Percentiles rank a stretch among this genome's conserved stretches.
Conservation (phyloP, 2,888 invertebrate species). For the Agonopterix subpropinquella region DNA sequence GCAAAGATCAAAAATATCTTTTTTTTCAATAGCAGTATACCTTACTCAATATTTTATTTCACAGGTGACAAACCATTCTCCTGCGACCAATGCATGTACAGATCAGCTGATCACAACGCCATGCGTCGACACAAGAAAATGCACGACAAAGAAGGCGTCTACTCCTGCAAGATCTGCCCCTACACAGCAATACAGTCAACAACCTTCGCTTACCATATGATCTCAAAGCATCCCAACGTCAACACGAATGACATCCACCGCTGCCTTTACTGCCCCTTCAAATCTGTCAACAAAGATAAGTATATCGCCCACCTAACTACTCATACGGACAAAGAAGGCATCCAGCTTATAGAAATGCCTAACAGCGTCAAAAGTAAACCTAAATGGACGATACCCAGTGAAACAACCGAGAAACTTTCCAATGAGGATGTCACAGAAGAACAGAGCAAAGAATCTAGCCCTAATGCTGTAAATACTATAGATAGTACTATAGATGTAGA, state of each 20-base stretch:
- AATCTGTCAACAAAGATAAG: slow-evolving; percentile 79
- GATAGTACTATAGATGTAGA: slow-evolving; percentile 58
- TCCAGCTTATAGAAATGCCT: slow-evolving; percentile 51
- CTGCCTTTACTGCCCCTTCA: slow-evolving; percentile 78
- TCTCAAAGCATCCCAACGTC: slow-evolving; percentile 84
- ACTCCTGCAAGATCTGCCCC: slow-evolving; percentile 86
- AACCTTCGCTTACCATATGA: slow-evolving; percentile 84
- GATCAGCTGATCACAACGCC: slow-evolving; percentile 87
- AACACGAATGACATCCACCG: slow-evolving; percentile 77
- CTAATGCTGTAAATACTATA: slow-evolving; percentile 41
- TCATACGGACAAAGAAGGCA: slow-evolving; percentile 65
- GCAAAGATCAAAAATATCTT: too few relatives aligned
- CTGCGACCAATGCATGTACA: slow-evolving; percentile 83
- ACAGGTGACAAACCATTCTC: slow-evolving; percentile 85
- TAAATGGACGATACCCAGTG: slow-evolving; percentile 64
- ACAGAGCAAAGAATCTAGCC: slow-evolving; percentile 29
- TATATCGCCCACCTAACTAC: slow-evolving; percentile 72
- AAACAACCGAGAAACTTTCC: slow-evolving; percentile 28
- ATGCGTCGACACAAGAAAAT: slow-evolving; percentile 85
- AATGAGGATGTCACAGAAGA: slow-evolving; percentile 25
- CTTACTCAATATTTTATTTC: slow-evolving; percentile 1
- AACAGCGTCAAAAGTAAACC: slow-evolving; percentile 45
- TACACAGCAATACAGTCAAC: slow-evolving; percentile 89
- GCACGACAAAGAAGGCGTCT: slow-evolving; percentile 84
- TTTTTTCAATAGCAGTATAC: too few relatives aligned